Evolutionary conservation across 2,113 vertebrate genomes (phyloP).

Genomic region (Terrapene triunguis): DNA sequence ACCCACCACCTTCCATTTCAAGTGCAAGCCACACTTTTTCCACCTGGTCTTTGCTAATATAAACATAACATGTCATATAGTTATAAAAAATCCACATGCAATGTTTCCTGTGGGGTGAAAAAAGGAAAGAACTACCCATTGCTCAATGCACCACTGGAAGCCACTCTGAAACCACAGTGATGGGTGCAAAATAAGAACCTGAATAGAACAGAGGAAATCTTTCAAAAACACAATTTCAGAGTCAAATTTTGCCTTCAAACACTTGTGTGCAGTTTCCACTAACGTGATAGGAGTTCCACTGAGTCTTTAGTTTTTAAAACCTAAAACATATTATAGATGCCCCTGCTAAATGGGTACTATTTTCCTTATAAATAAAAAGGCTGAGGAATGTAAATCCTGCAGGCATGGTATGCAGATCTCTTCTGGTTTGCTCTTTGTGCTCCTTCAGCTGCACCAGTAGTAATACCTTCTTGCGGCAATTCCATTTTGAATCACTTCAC

Average conservation of each 20-base stretch:
- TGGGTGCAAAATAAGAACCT: not conserved
- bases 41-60: not conserved
- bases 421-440: not conserved
- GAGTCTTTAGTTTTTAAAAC: not conserved
- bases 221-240: not conserved
- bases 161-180: not conserved
- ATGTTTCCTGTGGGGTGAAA: not conserved
- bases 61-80: not conserved
- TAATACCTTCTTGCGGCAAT: not conserved
- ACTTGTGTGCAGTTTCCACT: not conserved
- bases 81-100: not conserved
- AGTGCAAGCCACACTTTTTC: not conserved
- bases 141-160: not conserved
- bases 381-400: not conserved
- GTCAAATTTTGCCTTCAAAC: not conserved
- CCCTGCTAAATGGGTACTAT: not conserved
- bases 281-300: not conserved
- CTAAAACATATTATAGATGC: not conserved
- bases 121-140: not conserved
- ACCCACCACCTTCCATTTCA: not conserved
- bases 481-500: conserved; percentile 39
- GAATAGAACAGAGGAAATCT: not conserved
- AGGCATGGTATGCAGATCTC: conserved; percentile 11
- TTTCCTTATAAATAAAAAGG: not conserved
- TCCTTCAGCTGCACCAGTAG: not conserved